Conservation (phyloP, 2,113 vertebrate genomes). For the Miniopterus natalensis region DNA sequence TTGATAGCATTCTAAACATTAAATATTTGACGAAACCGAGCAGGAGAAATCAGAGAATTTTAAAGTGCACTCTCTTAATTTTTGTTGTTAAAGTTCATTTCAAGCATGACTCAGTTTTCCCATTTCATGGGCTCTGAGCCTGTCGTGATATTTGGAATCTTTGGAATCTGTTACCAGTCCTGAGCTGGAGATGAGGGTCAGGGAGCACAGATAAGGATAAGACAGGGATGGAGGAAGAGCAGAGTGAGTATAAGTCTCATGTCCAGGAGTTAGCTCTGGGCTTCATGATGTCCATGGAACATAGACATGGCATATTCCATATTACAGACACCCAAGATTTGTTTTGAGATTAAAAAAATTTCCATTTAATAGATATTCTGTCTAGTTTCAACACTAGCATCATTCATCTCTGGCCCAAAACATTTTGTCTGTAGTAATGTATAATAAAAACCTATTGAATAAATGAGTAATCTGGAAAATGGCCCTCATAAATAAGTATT, state of each 20-base stretch:
- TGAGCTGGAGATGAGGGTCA: neutral
- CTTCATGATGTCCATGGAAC: conserved; percentile 45
- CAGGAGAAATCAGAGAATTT: neutral
- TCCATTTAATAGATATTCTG: neutral
- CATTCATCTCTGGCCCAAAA: conserved; percentile 26
- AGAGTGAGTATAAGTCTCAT: neutral
- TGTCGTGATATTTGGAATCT: neutral
- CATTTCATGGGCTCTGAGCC: neutral
- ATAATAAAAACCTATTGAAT: conserved; percentile 13
- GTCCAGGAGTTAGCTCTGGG: neutral
- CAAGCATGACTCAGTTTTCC: neutral
- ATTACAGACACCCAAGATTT: neutral
- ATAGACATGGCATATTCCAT: neutral
- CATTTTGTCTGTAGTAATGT: conserved; percentile 22
- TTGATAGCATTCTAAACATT: neutral
- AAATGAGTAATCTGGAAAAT: conserved; percentile 38
- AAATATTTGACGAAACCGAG: conserved; percentile 12
- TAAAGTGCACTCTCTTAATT: neutral
- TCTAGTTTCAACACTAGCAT: neutral
- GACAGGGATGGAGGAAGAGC: neutral
- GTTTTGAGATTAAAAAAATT: conserved; percentile 13
- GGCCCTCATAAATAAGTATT: conserved; percentile 24
- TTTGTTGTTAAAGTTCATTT: neutral
- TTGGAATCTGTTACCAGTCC: neutral
- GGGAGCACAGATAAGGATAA: neutral